These are phyloP conservation scores for Galemys pyrenaicus DNA, from an alignment of 2,113 vertebrate genomes.

Conservation along the genomic window DNA sequence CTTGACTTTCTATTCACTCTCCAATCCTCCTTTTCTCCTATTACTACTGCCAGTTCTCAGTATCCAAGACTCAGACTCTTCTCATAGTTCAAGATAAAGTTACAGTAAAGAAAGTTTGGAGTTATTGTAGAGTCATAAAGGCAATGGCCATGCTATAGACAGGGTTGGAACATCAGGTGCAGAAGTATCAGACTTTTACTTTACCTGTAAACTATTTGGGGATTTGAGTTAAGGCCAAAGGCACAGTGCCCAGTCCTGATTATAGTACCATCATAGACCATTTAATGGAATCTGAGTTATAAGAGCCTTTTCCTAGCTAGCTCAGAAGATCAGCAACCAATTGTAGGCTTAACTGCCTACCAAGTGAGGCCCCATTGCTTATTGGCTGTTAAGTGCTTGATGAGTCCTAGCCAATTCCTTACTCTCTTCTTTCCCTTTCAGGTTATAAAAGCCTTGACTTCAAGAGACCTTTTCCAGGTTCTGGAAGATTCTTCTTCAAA, in stretches of 20 bases:
- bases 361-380: neutral
- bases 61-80: neutral
- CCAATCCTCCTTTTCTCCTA: neutral
- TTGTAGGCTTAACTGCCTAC: neutral
- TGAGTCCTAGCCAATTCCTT: conserved; percentile 41
- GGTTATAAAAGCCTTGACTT: conserved; percentile 76
- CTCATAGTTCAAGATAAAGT: neutral
- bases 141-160: neutral
- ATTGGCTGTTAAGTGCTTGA: conserved; percentile 24
- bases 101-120: conserved; percentile 35
- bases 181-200: conserved; percentile 39
- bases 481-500: conserved; percentile 66
- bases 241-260: conserved; percentile 4
- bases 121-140: neutral
- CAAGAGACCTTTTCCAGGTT: conserved; percentile 63
- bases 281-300: conserved; percentile 23
- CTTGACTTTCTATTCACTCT: neutral
- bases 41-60: conserved; percentile 4
- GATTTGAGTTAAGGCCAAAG: neutral
- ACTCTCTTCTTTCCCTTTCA: conserved; percentile 77
- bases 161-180: neutral
- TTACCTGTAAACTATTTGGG: neutral
- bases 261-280: neutral
- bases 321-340: conserved; percentile 29
- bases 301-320: conserved; percentile 7